These are phyloP conservation scores for Scaptomyza pallida DNA, from an alignment of 1,140 invertebrate species.

Conservation along the genomic window DNA sequence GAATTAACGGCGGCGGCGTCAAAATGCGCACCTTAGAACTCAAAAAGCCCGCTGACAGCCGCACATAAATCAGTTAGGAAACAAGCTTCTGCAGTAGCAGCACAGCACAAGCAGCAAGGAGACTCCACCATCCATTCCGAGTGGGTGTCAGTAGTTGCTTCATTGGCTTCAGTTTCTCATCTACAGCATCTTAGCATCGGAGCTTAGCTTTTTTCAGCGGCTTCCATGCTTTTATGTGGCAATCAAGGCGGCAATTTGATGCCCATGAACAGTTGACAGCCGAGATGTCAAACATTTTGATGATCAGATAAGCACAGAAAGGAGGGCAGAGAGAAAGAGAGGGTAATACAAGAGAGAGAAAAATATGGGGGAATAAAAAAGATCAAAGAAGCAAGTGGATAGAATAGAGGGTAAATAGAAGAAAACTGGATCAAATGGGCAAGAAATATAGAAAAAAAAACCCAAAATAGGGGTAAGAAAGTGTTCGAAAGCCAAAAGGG, in stretches of 20 bases:
- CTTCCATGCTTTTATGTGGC: conserved; percentile 65
- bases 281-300: conserved; percentile 56
- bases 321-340: neutral
- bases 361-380: neutral
- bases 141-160: conserved; percentile 44
- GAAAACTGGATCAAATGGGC: too few relatives aligned
- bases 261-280: conserved; percentile 76
- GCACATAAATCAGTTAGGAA: conserved; percentile 51
- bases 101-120: neutral
- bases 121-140: conserved; percentile 16
- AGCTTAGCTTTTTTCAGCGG: conserved; percentile 31
- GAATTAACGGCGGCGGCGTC: conserved; percentile 72
- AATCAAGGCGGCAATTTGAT: conserved; percentile 72
- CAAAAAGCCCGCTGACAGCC: conserved; percentile 38
- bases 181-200: neutral
- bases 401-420: too few relatives aligned
- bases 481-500: too few relatives aligned
- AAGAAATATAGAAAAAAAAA: too few relatives aligned
- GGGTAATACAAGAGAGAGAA: neutral
- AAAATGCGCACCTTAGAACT: conserved; percentile 67
- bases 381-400: too few relatives aligned
- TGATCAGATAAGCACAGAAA: neutral
- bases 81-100: conserved; percentile 13
- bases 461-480: too few relatives aligned
- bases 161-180: neutral